phyloP scores from a whole-genome alignment of 2,797 vertebrate genomes.

The Chrosomus eos region DNA sequence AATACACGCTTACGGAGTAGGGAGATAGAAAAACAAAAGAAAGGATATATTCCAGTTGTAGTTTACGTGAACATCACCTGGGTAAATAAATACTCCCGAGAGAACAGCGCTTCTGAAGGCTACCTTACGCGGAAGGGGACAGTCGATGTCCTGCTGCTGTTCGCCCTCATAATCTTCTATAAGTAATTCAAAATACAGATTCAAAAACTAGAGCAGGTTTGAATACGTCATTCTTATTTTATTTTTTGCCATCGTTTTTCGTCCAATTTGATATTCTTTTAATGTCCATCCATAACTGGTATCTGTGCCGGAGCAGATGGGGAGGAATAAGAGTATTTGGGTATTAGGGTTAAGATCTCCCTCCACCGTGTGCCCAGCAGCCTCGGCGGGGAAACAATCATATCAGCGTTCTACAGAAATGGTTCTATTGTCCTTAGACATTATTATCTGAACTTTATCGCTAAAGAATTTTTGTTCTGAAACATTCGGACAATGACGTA shows the following conservation, averaged over 20 bases:
- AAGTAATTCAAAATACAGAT: not conserved
- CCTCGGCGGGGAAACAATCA: constrained; percentile 10
- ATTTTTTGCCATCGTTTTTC: not conserved
- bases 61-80: not conserved
- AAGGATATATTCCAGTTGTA: not conserved
- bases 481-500: not conserved
- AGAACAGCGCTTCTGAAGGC: not conserved
- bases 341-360: constrained; percentile 72
- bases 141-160: not conserved
- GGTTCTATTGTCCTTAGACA: not conserved
- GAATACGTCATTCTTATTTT: not conserved
- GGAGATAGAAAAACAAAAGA: constrained; percentile 18
- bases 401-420: constrained; percentile 36
- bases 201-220: not conserved
- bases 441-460: not conserved
- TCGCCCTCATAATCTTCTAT: not conserved
- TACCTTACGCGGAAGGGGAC: not conserved
- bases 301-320: constrained; percentile 75
- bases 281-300: constrained; percentile 55
- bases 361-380: not conserved
- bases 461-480: not conserved
- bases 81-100: no score
- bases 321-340: constrained; percentile 72
- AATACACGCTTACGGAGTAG: constrained; percentile 58
- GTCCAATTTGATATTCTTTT: constrained; percentile 52